Conservation (phyloP, 1,140 invertebrate species). For the Drosophila grimshawi region DNA sequence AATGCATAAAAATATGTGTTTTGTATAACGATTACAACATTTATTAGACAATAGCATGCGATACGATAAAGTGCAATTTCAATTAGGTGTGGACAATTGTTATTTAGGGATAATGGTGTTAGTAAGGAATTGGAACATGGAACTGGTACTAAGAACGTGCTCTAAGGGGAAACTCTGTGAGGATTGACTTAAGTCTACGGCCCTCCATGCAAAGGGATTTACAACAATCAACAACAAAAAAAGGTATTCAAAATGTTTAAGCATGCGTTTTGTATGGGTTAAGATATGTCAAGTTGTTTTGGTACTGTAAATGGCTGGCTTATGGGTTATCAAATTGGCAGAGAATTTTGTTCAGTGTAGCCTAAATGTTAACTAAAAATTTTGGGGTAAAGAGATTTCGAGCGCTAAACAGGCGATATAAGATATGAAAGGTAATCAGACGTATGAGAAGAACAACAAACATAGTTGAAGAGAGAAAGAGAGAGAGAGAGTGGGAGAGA, state of each 20-base stretch:
- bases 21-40: constrained; percentile 19
- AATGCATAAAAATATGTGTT: constrained; percentile 32
- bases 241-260: background rate
- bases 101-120: background rate
- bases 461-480: constrained; percentile 34
- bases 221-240: constrained; percentile 7
- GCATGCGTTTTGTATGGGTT: constrained; percentile 15
- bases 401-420: constrained; percentile 8
- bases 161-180: background rate
- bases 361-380: constrained; percentile 30
- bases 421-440: constrained; percentile 16
- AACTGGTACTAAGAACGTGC: constrained; percentile 12
- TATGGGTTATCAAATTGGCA: background rate
- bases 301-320: constrained; percentile 21
- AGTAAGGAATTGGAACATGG: background rate
- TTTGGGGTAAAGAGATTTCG: background rate
- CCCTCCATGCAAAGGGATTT: constrained; percentile 1
- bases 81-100: background rate
- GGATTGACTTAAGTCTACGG: background rate
- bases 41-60: constrained; percentile 27
- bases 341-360: background rate
- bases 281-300: constrained; percentile 12
- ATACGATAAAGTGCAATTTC: constrained; percentile 19
- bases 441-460: constrained; percentile 58
- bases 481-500: constrained; percentile 27